A percentile compares a stretch with the other conserved stretches of the same genome.
These are phyloP conservation scores for Chrysotoxum bicinctum DNA, from an alignment of 2,888 invertebrate species.

Conservation along the genomic window DNA sequence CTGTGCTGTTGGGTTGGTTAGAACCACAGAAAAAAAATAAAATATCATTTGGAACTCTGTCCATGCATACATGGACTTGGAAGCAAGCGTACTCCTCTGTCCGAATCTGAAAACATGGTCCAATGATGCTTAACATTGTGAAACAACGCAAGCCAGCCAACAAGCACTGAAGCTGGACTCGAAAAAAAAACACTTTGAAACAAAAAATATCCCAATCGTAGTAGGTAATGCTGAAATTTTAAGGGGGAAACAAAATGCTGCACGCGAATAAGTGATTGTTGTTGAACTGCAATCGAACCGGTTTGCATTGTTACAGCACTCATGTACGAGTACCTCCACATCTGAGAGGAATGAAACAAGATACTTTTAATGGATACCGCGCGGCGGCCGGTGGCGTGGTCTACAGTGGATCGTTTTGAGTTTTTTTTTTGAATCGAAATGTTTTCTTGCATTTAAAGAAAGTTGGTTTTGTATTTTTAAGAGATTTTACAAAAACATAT, in stretches of 20 bases:
- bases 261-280: constrained; percentile 68
- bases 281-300: constrained; percentile 70
- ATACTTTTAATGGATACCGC: constrained; percentile 58
- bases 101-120: constrained; percentile 48
- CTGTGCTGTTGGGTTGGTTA: constrained; percentile 17
- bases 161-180: constrained; percentile 11
- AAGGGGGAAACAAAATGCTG: constrained; percentile 10
- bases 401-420: neutral
- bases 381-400: too few species aligned
- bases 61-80: neutral
- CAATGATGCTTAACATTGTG: constrained; percentile 68
- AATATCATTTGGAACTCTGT: constrained; percentile 27
- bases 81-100: neutral
- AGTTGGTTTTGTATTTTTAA: too few species aligned
- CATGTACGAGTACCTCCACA: neutral
- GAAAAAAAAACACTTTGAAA: neutral
- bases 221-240: constrained; percentile 36
- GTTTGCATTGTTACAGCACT: constrained; percentile 63
- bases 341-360: constrained; percentile 46
- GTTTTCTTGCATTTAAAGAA: too few species aligned
- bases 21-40: constrained; percentile 39
- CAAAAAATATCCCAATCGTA: constrained; percentile 21
- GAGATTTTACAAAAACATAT: too few species aligned
- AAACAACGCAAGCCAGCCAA: constrained; percentile 47
- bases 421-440: neutral